Evolutionary conservation across 2,888 invertebrate species (phyloP), one percentile per base, ranked within the genome.

Genomic region (Napeogenes sylphis): DNA sequence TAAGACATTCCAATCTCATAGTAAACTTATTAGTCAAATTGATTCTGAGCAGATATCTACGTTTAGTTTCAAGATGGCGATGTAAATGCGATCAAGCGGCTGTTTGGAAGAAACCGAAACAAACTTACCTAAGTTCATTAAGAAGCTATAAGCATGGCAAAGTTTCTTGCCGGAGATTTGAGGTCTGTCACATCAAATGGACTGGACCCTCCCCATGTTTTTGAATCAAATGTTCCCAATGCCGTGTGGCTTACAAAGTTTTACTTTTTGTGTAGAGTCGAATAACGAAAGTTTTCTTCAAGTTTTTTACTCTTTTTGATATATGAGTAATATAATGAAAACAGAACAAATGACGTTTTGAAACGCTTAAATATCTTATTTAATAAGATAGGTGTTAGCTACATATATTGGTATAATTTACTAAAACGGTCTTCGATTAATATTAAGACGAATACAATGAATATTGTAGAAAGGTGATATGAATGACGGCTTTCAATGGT

Each of bases 151-250:
- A 21, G 73, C 73, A 62, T 61, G 61, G 66, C 60, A 68, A 79
- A 78, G 75, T 79, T 78, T 73, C 67, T 69, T 70, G 62, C 67
- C 71, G 73, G 71, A 75, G 78, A 75, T 77, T 71, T 71, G 67
- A 75, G 74, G 71, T 75, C 71, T 71, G 66, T 71, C 71, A 70
- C 71, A 75, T 77, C 73, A 75, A 74, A 73, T 72, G 71, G 70
- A 61, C 58, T 56, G 71, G 70, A 59, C 58, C 46, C 56, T 61
- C 30, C 53, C 35, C 55, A 63, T 70, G 70, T 72, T 74, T 75
- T 66, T 59, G 66, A 70, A 73, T 71, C 54, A 63, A 63, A 46
- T 57, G 58, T 56, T 42, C 55, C 56, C 46, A 47, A 58, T 62
- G 55, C 55, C 55, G 46, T 45, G 55, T 33, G 33, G 55, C 46